Conservation (phyloP, 2,888 invertebrate species). For the Scaptomyza polygonia region DNA sequence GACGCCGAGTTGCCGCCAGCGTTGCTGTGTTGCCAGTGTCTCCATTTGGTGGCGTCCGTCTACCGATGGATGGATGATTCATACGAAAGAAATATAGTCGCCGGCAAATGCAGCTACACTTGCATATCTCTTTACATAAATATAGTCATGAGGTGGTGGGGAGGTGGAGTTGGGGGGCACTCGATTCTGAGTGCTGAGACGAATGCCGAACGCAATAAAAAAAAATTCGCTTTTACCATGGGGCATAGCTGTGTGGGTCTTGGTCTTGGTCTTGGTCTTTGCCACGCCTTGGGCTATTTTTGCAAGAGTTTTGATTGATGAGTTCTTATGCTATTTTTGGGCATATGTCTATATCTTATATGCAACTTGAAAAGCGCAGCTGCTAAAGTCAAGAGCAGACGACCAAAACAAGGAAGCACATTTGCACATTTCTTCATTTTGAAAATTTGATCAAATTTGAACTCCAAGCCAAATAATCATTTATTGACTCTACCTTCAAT, state of each 20-base stretch:
- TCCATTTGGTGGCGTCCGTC: conserved; percentile 40
- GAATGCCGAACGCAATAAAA: conserved; percentile 51
- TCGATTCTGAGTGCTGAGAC: conserved; percentile 30
- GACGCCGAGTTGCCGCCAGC: conserved; percentile 36
- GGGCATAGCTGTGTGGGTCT: conserved; percentile 32
- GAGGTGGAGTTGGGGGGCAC: background rate
- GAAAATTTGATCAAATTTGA: background rate
- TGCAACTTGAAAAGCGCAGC: conserved; percentile 26
- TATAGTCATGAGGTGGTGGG: conserved; percentile 11
- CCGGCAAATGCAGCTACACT: conserved; percentile 55
- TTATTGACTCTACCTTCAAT: background rate
- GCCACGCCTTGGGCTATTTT: conserved; percentile 32
- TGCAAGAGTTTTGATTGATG: conserved; percentile 62
- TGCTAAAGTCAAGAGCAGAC: conserved; percentile 46
- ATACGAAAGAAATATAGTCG: conserved; percentile 48
- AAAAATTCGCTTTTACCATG: conserved; percentile 36
- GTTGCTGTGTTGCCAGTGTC: conserved; percentile 27
- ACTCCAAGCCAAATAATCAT: background rate
- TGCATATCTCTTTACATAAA: conserved; percentile 22
- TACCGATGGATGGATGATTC: conserved; percentile 40
- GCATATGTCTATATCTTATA: conserved; percentile 18
- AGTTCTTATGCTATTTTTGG: conserved; percentile 65
- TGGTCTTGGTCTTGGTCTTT: conserved; percentile 19
- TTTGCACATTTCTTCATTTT: background rate
- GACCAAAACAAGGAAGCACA: conserved; percentile 3